These are phyloP conservation scores for Eulithis prunata DNA, from an alignment of 2,888 invertebrate genomes.

Conservation along the genomic window DNA sequence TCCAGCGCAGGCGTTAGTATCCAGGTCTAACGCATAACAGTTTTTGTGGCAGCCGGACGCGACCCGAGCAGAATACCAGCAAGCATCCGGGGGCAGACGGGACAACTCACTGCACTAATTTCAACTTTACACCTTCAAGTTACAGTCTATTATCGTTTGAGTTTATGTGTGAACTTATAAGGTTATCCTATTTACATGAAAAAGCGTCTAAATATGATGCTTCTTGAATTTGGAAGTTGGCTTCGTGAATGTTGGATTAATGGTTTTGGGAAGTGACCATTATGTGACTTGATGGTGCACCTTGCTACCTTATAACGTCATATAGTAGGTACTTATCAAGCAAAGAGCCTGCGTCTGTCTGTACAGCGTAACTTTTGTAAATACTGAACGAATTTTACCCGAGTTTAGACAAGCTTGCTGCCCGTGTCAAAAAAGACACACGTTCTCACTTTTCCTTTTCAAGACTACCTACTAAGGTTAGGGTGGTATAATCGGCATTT, in stretches of 20 bases:
- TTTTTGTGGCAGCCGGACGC: constrained; percentile 40
- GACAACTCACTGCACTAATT: constrained; percentile 19
- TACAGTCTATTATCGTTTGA: constrained; percentile 8
- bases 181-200: constrained; percentile 26
- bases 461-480: too few species aligned
- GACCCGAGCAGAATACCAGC: constrained; percentile 34
- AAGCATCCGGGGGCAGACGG: constrained; percentile 37
- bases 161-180: neutral
- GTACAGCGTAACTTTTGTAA: too few species aligned
- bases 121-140: constrained; percentile 6
- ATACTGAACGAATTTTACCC: too few species aligned
- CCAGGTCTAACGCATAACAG: constrained; percentile 40
- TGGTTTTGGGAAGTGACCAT: constrained; percentile 10
- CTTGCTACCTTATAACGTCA: too few species aligned
- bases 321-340: too few species aligned
- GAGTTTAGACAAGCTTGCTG: too few species aligned
- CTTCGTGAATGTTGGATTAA: constrained; percentile 5
- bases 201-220: constrained; percentile 22
- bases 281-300: too few species aligned
- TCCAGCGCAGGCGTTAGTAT: constrained; percentile 36
- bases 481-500: too few species aligned
- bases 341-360: too few species aligned
- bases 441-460: too few species aligned
- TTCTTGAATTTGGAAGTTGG: constrained; percentile 24
- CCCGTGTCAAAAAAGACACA: too few species aligned